phyloP scores from a whole-genome alignment of 2,888 invertebrate species.

The Xylota sylvarum region DNA sequence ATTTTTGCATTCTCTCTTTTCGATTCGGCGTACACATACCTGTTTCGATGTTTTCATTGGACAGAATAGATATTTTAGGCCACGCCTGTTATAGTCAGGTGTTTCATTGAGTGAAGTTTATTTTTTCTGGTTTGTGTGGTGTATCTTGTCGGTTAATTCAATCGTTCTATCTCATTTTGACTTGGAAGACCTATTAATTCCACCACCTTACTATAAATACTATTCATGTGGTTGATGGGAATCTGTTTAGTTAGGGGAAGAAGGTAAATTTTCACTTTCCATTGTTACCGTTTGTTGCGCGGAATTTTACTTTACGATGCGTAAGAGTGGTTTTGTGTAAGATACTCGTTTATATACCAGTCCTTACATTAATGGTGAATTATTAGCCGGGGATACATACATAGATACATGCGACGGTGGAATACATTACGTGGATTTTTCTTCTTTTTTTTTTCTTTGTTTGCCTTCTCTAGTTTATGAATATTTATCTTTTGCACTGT shows the following conservation, averaged over 20 bases:
- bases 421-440: conserved; percentile 31
- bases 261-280: conserved; percentile 50
- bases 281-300: conserved; percentile 6
- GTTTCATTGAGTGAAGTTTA: conserved; percentile 58
- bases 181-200: conserved; percentile 30
- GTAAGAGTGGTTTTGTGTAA: conserved; percentile 13
- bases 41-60: conserved; percentile 68
- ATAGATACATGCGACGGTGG: conserved; percentile 23
- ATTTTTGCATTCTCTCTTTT: conserved; percentile 70
- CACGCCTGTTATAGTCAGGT: conserved; percentile 71
- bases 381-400: conserved; percentile 19
- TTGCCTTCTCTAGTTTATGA: conserved; percentile 32
- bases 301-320: conserved; percentile 10
- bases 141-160: neutral
- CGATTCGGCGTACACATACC: conserved; percentile 48
- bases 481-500: conserved; percentile 40
- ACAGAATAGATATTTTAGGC: conserved; percentile 59
- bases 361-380: neutral
- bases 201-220: neutral
- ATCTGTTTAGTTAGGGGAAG: conserved; percentile 40
- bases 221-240: conserved; percentile 15
- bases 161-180: conserved; percentile 70
- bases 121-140: conserved; percentile 13
- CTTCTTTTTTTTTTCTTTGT: conserved; percentile 6
- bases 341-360: neutral